Evolutionary conservation across 2,113 vertebrate genomes (phyloP).

Genomic region (Heliornis fulica): DNA sequence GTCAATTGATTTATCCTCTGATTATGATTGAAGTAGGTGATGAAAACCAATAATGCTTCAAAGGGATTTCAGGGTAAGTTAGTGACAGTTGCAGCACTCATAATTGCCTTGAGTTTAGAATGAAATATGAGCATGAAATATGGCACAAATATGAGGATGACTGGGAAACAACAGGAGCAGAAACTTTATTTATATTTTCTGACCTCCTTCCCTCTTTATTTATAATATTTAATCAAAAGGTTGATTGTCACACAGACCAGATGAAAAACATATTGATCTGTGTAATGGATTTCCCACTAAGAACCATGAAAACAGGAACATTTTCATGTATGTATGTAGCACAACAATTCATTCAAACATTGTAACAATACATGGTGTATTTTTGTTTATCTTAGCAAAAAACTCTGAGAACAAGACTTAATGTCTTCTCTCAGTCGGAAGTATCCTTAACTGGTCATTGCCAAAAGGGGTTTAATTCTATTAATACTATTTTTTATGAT

Average conservation of each 20-base stretch:
- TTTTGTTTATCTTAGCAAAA: not conserved
- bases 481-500: not conserved
- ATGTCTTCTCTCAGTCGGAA: not conserved
- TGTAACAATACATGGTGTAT: not conserved
- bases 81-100: not conserved
- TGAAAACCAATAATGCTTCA: not conserved
- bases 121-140: too few relatives aligned
- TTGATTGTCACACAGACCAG: not conserved
- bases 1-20: not conserved
- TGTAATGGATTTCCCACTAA: not conserved
- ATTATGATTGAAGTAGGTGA: not conserved
- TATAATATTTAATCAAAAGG: not conserved
- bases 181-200: not conserved
- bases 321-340: fast-evolving
- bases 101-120: not conserved
- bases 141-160: not conserved
- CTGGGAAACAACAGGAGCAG: not conserved
- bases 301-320: not conserved
- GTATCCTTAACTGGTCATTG: not conserved
- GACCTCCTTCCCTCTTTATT: not conserved
- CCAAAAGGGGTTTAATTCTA: not conserved
- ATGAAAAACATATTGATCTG: not conserved
- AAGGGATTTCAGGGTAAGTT: not conserved
- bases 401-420: not conserved
- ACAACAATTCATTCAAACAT: not conserved